Percentiles rank a stretch among this genome's conserved stretches.
Evolutionary conservation across 2,888 invertebrate species (phyloP).

Genomic region (Lasioglossum calceatum): DNA sequence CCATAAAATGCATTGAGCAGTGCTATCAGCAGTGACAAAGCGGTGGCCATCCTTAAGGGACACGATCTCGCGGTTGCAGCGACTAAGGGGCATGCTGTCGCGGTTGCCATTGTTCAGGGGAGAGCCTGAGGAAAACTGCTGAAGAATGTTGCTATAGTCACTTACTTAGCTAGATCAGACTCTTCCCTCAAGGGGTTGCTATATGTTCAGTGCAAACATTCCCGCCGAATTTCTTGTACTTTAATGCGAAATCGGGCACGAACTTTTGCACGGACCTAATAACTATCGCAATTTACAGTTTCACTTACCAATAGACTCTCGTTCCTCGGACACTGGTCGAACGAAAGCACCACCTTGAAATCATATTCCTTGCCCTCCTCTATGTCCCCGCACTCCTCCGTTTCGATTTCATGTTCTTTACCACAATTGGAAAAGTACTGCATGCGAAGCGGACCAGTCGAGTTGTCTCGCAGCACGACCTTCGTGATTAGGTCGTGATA

Average conservation of each 20-base stretch:
- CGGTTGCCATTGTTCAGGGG: no score
- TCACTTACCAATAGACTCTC: conserved; percentile 84
- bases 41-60: neutral
- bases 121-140: neutral
- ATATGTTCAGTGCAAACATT: neutral
- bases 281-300: neutral
- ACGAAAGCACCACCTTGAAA: conserved; percentile 87
- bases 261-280: neutral
- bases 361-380: conserved; percentile 87
- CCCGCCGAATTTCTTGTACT: no score
- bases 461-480: conserved; percentile 88
- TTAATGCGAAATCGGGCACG: no score
- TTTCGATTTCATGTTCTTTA: conserved; percentile 85
- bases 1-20: neutral
- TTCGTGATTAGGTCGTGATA: conserved; percentile 90
- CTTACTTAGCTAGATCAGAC: no score
- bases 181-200: neutral
- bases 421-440: conserved; percentile 91
- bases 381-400: conserved; percentile 87
- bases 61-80: neutral
- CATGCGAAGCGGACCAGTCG: conserved; percentile 87
- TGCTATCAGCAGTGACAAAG: neutral
- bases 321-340: conserved; percentile 86
- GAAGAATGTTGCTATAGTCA: neutral
- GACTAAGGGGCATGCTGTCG: neutral